These are phyloP conservation scores for Hemistola chrysoprasaria DNA, from an alignment of 2,888 invertebrate species.

Conservation along the genomic window DNA sequence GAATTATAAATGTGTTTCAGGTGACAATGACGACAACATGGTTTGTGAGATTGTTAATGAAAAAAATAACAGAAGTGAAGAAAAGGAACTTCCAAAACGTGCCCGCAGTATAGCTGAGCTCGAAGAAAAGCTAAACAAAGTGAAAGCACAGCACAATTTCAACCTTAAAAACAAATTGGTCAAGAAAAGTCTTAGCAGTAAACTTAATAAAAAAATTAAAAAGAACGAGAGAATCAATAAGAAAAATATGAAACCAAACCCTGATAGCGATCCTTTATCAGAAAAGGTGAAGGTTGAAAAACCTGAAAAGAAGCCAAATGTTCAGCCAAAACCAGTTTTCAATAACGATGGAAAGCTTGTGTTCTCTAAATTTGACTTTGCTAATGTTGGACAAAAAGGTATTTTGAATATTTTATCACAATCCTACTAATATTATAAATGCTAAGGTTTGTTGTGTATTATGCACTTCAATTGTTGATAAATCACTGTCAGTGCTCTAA, in stretches of 20 bases:
- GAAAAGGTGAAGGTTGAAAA: constrained; percentile 33
- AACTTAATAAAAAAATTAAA: constrained; percentile 85
- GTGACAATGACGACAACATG: constrained; percentile 59
- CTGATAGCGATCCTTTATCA: constrained; percentile 33
- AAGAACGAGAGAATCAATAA: constrained; percentile 77
- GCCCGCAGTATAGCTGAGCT: constrained; percentile 85
- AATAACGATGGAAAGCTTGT: constrained; percentile 94
- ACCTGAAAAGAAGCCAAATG: constrained; percentile 52
- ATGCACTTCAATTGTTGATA: too few species aligned
- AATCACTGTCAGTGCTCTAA: too few species aligned
- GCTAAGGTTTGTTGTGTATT: constrained; percentile 1
- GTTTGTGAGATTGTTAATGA: constrained; percentile 61
- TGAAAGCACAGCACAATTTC: constrained; percentile 83
- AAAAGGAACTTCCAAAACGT: constrained; percentile 61
- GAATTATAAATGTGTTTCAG: constrained; percentile 33
- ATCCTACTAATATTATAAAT: too few species aligned
- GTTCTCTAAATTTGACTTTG: constrained; percentile 96
- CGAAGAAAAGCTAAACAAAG: constrained; percentile 83
- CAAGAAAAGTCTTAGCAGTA: constrained; percentile 86
- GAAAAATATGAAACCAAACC: constrained; percentile 48
- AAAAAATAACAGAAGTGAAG: constrained; percentile 40
- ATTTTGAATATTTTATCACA: too few species aligned
- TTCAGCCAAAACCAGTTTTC: constrained; percentile 86
- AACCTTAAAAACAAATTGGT: constrained; percentile 85
- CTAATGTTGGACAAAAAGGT: constrained; percentile 85